A percentile compares a stretch with the other conserved stretches of the same genome.
phyloP scores from a whole-genome alignment of 2,888 invertebrate species.

The Lysandra bellargus region DNA sequence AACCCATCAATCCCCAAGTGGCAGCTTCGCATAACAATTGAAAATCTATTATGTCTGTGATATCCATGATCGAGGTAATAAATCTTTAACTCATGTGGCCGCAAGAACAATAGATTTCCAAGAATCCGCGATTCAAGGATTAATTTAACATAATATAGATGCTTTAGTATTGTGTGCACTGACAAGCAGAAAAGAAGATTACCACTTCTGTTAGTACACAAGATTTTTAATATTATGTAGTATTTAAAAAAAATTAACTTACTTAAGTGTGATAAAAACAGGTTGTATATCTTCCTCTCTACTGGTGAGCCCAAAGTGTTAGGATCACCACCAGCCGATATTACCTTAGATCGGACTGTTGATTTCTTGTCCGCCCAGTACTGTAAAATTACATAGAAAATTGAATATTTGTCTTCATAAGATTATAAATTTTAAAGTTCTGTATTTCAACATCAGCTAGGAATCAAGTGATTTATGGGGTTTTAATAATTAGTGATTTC shows the following conservation, averaged over 20 bases:
- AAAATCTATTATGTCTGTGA: too few species aligned
- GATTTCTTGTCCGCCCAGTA: constrained; percentile 77
- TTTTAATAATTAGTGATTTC: not conserved
- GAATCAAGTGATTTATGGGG: not conserved
- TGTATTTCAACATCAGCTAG: not conserved
- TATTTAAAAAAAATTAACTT: constrained; percentile 46
- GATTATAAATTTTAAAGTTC: too few species aligned
- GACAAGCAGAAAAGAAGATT: too few species aligned
- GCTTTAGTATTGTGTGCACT: too few species aligned
- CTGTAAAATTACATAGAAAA: constrained; percentile 47
- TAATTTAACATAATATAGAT: too few species aligned
- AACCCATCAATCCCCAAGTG: too few species aligned
- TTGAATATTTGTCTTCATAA: too few species aligned
- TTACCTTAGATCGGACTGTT: constrained; percentile 66
- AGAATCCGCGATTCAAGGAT: too few species aligned
- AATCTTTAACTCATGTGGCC: too few species aligned
- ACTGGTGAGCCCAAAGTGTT: constrained; percentile 64
- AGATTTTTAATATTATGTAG: not conserved
- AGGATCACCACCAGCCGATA: constrained; percentile 60
- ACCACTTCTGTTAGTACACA: not conserved
- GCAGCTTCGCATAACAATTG: too few species aligned
- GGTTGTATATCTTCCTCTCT: constrained; percentile 71
- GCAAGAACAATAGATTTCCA: too few species aligned
- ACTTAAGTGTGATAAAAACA: constrained; percentile 56
- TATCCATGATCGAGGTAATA: too few species aligned